Evolutionary conservation across 1,140 invertebrate genomes (phyloP).

Genomic region (Callitettix versicolor): DNA sequence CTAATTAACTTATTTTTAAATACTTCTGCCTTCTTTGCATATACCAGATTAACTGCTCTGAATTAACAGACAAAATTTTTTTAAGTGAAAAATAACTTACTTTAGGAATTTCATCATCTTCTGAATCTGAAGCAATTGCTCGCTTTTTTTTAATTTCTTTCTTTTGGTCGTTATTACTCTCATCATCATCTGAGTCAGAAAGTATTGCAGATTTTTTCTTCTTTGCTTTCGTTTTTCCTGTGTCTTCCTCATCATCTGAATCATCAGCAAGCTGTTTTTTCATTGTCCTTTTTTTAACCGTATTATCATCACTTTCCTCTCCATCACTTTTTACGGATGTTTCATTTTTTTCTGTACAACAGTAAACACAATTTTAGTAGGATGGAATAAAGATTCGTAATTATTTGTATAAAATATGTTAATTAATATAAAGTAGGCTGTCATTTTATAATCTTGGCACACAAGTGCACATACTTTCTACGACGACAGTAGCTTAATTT

Average conservation of each 20-base stretch:
- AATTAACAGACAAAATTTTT: not conserved
- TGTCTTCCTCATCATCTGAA: slow-evolving; percentile 13
- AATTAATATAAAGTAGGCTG: no score
- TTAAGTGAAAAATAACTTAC: not conserved
- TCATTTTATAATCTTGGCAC: no score
- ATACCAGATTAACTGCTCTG: not conserved
- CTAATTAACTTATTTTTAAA: not conserved
- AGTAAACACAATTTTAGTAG: not conserved
- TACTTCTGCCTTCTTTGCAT: not conserved
- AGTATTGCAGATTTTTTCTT: slow-evolving; percentile 31
- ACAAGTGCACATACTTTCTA: no score
- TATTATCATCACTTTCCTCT: slow-evolving; percentile 15
- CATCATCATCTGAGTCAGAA: slow-evolving; percentile 41
- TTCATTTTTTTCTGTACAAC: not conserved
- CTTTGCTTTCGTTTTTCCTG: not conserved
- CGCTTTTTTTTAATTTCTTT: slow-evolving; percentile 14
- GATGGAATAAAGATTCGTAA: not conserved
- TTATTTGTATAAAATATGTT: no score
- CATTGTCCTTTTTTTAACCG: slow-evolving; percentile 7
- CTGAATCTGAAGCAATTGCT: slow-evolving; percentile 31
- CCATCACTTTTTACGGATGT: not conserved
- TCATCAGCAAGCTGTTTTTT: slow-evolving; percentile 17
- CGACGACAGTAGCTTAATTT: no score
- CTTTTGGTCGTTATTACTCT: slow-evolving; percentile 24
- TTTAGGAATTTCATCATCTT: slow-evolving; percentile 22